Conservation (phyloP, 2,888 invertebrate species). For the Dinocampus coccinellae region DNA sequence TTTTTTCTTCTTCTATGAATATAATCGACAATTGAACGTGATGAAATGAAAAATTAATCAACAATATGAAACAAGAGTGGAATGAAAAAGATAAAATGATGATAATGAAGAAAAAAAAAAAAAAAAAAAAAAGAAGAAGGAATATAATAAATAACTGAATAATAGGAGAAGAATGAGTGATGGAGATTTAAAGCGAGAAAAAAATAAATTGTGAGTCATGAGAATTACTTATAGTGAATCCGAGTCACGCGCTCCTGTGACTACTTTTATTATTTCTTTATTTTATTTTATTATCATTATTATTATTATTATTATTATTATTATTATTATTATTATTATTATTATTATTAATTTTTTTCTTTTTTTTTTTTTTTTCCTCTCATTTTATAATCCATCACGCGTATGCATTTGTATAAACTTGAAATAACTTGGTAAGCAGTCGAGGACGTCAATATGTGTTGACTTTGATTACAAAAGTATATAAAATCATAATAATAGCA, state of each 20-base stretch:
- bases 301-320: too few relatives aligned
- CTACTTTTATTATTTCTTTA: too few relatives aligned
- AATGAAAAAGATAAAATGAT: background rate
- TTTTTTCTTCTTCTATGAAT: too few relatives aligned
- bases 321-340: too few relatives aligned
- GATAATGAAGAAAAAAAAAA: too few relatives aligned
- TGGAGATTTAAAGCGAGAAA: background rate
- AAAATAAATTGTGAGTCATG: conserved; percentile 19
- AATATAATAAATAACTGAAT: too few relatives aligned
- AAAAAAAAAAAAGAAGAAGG: too few relatives aligned
- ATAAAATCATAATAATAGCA: background rate
- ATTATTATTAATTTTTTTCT: too few relatives aligned
- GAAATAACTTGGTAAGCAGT: background rate
- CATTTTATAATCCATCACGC: conserved; percentile 5
- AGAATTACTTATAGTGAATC: conserved; percentile 23
- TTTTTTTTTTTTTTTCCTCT: background rate
- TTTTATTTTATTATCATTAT: too few relatives aligned
- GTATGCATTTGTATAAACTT: background rate
- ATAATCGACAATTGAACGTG: too few relatives aligned
- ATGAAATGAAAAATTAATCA: too few relatives aligned
- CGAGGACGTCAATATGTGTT: background rate
- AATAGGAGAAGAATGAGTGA: background rate
- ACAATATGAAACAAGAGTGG: background rate
- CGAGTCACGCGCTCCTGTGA: conserved; percentile 19
- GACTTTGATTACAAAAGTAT: background rate